Evolutionary conservation across 2,113 vertebrate genomes (phyloP).

Genomic region (Neodon shergylaensis): DNA sequence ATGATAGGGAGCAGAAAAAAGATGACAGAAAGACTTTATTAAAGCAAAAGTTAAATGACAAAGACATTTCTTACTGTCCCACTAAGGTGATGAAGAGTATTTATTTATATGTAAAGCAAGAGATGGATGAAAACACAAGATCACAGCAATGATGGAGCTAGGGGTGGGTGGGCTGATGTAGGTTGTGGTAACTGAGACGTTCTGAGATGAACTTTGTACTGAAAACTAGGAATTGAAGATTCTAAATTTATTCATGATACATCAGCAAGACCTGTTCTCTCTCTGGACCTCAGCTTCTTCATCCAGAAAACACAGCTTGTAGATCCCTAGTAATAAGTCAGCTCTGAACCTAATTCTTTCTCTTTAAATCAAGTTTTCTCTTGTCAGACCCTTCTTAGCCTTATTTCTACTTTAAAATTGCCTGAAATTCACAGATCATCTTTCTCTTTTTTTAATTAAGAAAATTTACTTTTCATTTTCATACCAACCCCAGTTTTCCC

Average conservation of each 20-base stretch:
- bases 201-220: constrained; percentile 29
- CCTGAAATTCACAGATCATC: neutral
- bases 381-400: neutral
- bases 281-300: constrained; percentile 8
- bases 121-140: neutral
- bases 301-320: constrained; percentile 13
- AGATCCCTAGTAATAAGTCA: neutral
- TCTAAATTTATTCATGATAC: neutral
- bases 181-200: neutral
- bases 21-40: neutral
- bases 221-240: neutral
- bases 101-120: neutral
- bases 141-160: neutral
- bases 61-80: constrained; percentile 6
- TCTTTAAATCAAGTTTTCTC: neutral
- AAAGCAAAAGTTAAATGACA: constrained; percentile 20
- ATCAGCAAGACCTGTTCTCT: constrained; percentile 7
- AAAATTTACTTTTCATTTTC: too few species aligned
- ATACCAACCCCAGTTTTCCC: too few species aligned
- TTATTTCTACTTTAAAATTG: neutral
- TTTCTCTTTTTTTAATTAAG: neutral
- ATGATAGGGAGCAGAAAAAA: constrained; percentile 15
- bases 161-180: neutral
- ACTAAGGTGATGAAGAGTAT: neutral
- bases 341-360: neutral